A percentile compares a stretch with the other conserved stretches of the same genome.
These are phyloP conservation scores for Hylyphantes graminicola DNA, from an alignment of 1,140 invertebrate species.

Conservation along the genomic window DNA sequence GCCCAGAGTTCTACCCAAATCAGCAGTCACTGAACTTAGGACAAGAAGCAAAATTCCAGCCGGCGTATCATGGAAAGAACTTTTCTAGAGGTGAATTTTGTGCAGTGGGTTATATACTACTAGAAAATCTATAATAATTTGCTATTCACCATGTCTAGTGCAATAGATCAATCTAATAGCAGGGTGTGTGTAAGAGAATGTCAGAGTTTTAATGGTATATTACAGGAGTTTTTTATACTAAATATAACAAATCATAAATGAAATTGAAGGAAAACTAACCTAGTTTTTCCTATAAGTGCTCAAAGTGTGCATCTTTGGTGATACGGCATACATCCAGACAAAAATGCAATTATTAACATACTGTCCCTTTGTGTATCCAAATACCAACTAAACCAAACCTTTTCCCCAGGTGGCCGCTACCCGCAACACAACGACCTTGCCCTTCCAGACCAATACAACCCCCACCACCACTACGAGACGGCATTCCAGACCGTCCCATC, in stretches of 20 bases:
- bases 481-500: conserved; percentile 86
- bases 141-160: too few species aligned
- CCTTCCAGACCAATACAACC: conserved; percentile 75
- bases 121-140: too few species aligned
- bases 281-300: too few species aligned
- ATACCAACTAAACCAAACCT: background rate
- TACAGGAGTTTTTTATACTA: too few species aligned
- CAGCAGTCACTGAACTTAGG: conserved; percentile 70
- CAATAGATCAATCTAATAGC: too few species aligned
- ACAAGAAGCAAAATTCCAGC: conserved; percentile 67
- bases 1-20: conserved; percentile 78
- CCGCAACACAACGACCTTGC: conserved; percentile 71
- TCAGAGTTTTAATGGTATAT: too few species aligned
- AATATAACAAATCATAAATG: too few species aligned
- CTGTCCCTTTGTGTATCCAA: background rate
- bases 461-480: conserved; percentile 72
- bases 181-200: too few species aligned
- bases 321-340: too few species aligned
- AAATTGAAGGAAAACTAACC: too few species aligned
- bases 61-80: conserved; percentile 62
- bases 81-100: conserved; percentile 56
- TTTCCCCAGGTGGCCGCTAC: conserved; percentile 71
- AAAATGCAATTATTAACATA: too few species aligned
- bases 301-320: too few species aligned
- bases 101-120: background rate